Base-by-base conservation (phyloP, 1,140 invertebrate genomes). In the Drosophila nannoptera region DNA sequence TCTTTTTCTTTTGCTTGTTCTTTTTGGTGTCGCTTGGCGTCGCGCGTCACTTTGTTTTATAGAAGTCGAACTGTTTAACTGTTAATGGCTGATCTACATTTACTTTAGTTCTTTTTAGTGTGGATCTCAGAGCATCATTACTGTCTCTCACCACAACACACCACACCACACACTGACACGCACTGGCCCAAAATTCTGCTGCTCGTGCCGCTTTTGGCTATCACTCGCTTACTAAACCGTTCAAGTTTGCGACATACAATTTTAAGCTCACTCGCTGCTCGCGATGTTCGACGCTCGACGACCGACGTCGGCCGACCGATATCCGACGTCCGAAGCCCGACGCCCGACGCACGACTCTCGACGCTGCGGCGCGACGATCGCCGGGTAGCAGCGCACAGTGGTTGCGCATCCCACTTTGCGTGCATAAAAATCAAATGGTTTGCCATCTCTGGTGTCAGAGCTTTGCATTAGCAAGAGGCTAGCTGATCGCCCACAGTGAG, bases 211-310 rank as follows among this genome's bases (percentile, higher is more conserved):
- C 38, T 32, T 67, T 61, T 60, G 69, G 67, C 69, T 70, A 50
- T 69, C 68, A 78, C 75, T 78, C 60, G 55, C 75, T 83, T 42
- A 83, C 71, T 73, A 65, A 73, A 73, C 50, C 69, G 56, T 48
- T 68, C 56, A 69, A 83, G 67, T 77, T 78, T 62, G 75, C 61
- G 59, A 63, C 71, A 40, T 61, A 62, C 67, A 75, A 74, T 75
- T 75, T 78, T 75, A 83, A 82, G 82, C 61, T 68, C 8, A 33
- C 56, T 33, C 53, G 33, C 55, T 40, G 62, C 38, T 31, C 32
- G 46, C 54, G 36, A 45, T 45, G 53, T 31, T 6, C 40, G 54
- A 31, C 36, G 54, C 12, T 53, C 49, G 46, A 31, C 36, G 54
- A 9, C 45, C 49, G 46, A 54, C 40, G 60, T 31, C 11, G 7